Evolutionary conservation across 2,797 vertebrate species (phyloP).

Genomic region (Diplodus sargus): DNA sequence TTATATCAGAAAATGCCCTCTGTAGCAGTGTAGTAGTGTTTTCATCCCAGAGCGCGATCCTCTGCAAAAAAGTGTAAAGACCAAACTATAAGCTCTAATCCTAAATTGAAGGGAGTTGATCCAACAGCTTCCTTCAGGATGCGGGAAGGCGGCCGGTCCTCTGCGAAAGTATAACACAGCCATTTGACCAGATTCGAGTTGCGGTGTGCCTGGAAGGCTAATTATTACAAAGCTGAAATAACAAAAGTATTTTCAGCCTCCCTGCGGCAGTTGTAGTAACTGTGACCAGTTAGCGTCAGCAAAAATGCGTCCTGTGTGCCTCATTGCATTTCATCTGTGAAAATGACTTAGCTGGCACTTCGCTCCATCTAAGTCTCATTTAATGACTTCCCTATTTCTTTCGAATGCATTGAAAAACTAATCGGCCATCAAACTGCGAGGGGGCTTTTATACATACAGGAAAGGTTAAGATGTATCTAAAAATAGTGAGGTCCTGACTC

Average conservation of each 20-base stretch:
- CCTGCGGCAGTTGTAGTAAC: constrained; percentile 22
- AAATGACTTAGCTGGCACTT: constrained; percentile 48
- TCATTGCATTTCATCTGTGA: constrained; percentile 43
- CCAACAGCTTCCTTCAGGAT: constrained; percentile 22
- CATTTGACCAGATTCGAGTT: constrained; percentile 15
- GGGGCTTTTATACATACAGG: neutral
- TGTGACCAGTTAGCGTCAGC: constrained; percentile 36
- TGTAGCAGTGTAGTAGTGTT: constrained; percentile 13
- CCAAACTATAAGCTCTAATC: constrained; percentile 35
- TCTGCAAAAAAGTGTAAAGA: constrained; percentile 35
- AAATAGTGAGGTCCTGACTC: constrained; percentile 5
- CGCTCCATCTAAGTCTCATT: constrained; percentile 9
- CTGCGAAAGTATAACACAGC: constrained; percentile 19
- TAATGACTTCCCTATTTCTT: constrained; percentile 15
- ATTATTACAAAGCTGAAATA: constrained; percentile 45
- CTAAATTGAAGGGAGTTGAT: constrained; percentile 34
- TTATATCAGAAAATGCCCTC: neutral
- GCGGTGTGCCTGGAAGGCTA: constrained; percentile 16
- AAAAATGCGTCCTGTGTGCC: constrained; percentile 29
- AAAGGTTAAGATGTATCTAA: neutral
- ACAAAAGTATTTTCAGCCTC: constrained; percentile 25
- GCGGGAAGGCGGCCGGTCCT: constrained; percentile 18
- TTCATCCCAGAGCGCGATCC: constrained; percentile 28
- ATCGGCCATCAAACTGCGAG: constrained; percentile 3
- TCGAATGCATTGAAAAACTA: constrained; percentile 8